Conservation (phyloP, 2,113 vertebrate genomes). For the Cepphus grylle region DNA sequence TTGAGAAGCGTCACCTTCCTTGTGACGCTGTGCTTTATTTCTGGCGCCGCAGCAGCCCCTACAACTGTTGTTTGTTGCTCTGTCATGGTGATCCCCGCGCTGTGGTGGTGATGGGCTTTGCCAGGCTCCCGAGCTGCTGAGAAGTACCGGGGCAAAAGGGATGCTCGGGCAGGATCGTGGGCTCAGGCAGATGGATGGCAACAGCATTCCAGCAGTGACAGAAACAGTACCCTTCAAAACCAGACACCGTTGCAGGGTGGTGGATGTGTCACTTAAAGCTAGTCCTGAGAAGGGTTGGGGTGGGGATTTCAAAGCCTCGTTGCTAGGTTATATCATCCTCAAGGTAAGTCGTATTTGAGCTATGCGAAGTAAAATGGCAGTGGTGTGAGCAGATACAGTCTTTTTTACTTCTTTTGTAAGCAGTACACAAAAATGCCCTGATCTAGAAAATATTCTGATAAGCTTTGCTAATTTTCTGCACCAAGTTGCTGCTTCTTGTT, state of each 20-base stretch:
- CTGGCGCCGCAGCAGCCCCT: not conserved
- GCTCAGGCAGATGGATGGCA: not conserved
- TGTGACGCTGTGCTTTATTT: fast-evolving
- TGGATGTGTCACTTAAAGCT: not conserved
- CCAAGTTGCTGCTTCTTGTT: not conserved
- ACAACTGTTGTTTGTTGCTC: not conserved
- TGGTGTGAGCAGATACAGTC: not conserved
- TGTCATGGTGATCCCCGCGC: fast-evolving
- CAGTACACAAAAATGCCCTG: not conserved
- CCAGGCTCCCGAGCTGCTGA: not conserved
- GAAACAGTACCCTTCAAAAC: not conserved
- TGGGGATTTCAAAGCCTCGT: not conserved
- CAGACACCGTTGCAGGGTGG: no score
- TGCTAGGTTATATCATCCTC: not conserved
- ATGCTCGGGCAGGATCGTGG: not conserved
- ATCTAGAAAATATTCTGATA: not conserved
- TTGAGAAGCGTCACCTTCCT: not conserved
- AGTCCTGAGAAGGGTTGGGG: not conserved
- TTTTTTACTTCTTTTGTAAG: not conserved
- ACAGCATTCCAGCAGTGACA: not conserved
- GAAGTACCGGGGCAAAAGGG: not conserved
- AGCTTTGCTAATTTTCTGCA: not conserved
- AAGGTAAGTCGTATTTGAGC: not conserved
- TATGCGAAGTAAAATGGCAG: not conserved
- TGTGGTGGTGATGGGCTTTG: not conserved